These are phyloP conservation scores for Diadophis punctatus DNA, from an alignment of 2,113 vertebrate genomes.

Conservation along the genomic window DNA sequence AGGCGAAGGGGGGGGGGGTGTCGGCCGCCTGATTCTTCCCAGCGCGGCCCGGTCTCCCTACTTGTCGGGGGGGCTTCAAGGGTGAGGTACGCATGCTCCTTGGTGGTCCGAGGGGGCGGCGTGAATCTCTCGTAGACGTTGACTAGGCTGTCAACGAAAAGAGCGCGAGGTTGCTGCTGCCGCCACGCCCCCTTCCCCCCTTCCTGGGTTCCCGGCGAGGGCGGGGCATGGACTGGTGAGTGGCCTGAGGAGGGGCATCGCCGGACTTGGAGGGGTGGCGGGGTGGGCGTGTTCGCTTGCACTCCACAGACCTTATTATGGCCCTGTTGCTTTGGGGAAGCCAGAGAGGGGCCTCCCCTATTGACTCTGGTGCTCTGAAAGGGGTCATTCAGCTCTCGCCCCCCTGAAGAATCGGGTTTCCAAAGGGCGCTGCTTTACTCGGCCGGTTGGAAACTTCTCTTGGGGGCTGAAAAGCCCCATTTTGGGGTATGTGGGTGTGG, in stretches of 20 bases:
- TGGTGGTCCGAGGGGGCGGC: constrained; percentile 27
- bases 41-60: not conserved
- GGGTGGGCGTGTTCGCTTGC: too few species aligned
- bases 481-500: not conserved
- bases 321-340: not conserved
- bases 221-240: constrained; percentile 32
- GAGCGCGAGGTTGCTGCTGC: not conserved
- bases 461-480: not conserved
- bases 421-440: not conserved
- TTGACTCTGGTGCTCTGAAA: not conserved
- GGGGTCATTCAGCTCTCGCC: not conserved
- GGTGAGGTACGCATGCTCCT: constrained; percentile 49
- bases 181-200: not conserved
- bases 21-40: not conserved
- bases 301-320: too few species aligned
- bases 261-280: not conserved
- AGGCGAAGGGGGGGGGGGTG: not conserved
- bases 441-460: not conserved
- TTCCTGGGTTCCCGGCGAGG: not conserved
- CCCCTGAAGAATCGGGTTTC: not conserved
- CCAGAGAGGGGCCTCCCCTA: not conserved
- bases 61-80: constrained; percentile 27
- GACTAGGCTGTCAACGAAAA: not conserved
- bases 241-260: not conserved
- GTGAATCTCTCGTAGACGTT: not conserved